A percentile compares a stretch with the other conserved stretches of the same genome.
These are phyloP conservation scores for Corapipo altera DNA, from an alignment of 2,113 vertebrate species.

Conservation along the genomic window DNA sequence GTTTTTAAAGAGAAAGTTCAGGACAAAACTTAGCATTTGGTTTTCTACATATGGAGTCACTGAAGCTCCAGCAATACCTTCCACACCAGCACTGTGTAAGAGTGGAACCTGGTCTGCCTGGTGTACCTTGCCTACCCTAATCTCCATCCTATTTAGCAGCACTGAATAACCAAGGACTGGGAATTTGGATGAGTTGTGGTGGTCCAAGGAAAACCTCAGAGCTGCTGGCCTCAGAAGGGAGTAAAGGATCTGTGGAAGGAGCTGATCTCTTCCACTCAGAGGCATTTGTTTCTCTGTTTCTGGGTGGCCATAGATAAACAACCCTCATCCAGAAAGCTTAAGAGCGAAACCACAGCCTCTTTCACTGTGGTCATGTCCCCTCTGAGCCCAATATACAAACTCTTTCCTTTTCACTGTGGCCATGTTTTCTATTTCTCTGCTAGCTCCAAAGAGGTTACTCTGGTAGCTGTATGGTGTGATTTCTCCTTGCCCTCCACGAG, in stretches of 20 bases:
- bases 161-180: background rate
- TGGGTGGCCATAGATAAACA: background rate
- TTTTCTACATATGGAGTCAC: background rate
- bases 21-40: background rate
- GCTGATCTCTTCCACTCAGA: background rate
- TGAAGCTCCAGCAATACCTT: background rate
- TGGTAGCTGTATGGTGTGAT: background rate
- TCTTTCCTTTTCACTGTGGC: background rate
- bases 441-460: background rate
- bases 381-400: background rate
- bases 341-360: background rate
- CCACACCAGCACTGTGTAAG: background rate
- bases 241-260: background rate
- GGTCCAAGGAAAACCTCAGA: background rate
- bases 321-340: fast-evolving
- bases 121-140: background rate
- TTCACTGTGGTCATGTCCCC: background rate
- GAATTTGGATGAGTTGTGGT: background rate
- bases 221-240: background rate
- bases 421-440: background rate
- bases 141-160: background rate
- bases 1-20: background rate
- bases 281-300: background rate
- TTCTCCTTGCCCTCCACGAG: background rate
- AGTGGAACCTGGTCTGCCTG: background rate